Percentiles rank a stretch among this genome's conserved stretches.
Conservation (phyloP, 1,140 invertebrate species). For the Rhizoglyphus robini region DNA sequence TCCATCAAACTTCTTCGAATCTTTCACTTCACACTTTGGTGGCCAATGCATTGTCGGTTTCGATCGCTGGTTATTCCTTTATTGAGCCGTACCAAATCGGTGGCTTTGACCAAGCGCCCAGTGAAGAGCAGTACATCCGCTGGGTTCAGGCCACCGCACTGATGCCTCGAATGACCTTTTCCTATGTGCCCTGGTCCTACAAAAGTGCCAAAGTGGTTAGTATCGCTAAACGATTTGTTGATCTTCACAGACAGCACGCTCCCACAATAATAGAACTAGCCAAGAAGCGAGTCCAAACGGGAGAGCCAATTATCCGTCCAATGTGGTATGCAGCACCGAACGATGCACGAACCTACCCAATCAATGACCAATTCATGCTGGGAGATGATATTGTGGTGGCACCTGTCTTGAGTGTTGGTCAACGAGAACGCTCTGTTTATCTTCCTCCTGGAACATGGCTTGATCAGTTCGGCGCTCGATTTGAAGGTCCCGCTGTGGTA, state of each 20-base stretch:
- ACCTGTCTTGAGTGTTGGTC: slow-evolving; percentile 57
- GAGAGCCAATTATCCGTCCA: too few species aligned
- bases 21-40: not conserved
- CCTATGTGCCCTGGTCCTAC: not conserved
- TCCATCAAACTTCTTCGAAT: not conserved
- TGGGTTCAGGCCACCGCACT: too few species aligned
- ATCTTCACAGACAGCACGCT: too few species aligned
- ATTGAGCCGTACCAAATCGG: not conserved
- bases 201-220: not conserved
- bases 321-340: slow-evolving; percentile 78
- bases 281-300: too few species aligned
- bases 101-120: not conserved
- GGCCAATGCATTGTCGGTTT: not conserved
- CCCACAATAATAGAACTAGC: too few species aligned
- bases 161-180: not conserved
- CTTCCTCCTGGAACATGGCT: slow-evolving; percentile 74
- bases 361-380: slow-evolving; percentile 82
- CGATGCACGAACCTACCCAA: slow-evolving; percentile 57
- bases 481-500: slow-evolving; percentile 73
- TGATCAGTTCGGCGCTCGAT: slow-evolving; percentile 66
- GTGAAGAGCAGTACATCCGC: not conserved
- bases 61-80: not conserved
- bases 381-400: slow-evolving; percentile 85
- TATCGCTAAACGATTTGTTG: not conserved
- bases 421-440: slow-evolving; percentile 55